Evolutionary conservation across 1,140 invertebrate genomes (phyloP), one percentile per base, ranked within the genome.

Genomic region (Sminthurides bifidus): DNA sequence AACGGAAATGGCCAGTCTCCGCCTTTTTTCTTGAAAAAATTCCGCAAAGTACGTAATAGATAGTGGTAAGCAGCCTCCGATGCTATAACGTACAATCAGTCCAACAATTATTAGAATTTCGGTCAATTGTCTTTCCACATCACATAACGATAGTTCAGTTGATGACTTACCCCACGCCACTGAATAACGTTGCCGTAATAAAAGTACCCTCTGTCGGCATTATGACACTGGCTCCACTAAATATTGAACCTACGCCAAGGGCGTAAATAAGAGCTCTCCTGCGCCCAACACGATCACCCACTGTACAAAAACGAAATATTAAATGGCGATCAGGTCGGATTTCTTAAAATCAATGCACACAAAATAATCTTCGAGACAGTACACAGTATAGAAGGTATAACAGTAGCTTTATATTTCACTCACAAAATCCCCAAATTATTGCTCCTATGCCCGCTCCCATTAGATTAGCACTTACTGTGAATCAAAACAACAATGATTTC

Each of bases 181-280:
- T 59, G 50, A 64, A 61, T 1, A 64, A 38, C 57, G 59, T 41
- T n/a, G 59, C 55, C 2, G 63, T 64, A 5, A 64, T 30, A 30
- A 65, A 65, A 3, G 58, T 59, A 44, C 63, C 59, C 46, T 61
- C 63, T 5, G 63, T 65, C 15, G 63, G 63, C 63, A 65, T 65
- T 21, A 59, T 61, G 26, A 61, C 63, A 45, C 51, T 55, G 3
- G 63, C 56, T 15, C 48, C 54, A 27, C 54, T 61, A 33, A 65
- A 65, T 30, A 65, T 65, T 15, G 59, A 56, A 24, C 59, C 60
- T 12, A 65, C 63, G 37, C 59, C 63, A 3, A 65, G 30, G 30
- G 54, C 59, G 43, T 61, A 65, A 17, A 56, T 58, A 6, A 65
- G 41, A 6, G 63, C 57, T 58, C 58, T 37, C 29, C 58, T 17